These are phyloP conservation scores for Pseudorectes ferrugineus DNA, from an alignment of 2,113 vertebrate genomes.

Conservation along the genomic window DNA sequence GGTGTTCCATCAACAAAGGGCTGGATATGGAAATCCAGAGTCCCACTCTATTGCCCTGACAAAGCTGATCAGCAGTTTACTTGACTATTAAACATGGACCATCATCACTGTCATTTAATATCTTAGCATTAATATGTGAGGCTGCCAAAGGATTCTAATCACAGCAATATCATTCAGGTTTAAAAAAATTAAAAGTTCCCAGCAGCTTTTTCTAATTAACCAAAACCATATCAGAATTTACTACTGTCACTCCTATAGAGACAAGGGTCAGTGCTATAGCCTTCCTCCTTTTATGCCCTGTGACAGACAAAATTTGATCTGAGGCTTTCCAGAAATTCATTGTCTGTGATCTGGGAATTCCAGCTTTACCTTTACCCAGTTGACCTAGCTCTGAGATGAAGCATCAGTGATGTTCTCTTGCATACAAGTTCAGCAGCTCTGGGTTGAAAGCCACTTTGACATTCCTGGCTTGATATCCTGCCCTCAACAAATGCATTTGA, in stretches of 20 bases:
- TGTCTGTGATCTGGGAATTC: neutral
- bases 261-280: neutral
- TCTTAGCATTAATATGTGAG: neutral
- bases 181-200: neutral
- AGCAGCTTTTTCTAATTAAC: neutral
- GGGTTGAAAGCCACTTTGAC: neutral
- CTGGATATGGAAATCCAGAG: neutral
- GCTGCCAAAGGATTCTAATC: neutral
- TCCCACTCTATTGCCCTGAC: neutral
- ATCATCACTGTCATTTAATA: neutral
- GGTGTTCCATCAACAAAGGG: neutral
- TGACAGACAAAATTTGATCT: neutral
- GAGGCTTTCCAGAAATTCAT: neutral
- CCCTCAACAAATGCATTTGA: constrained; percentile 37
- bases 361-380: neutral
- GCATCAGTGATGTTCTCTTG: neutral
- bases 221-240: neutral
- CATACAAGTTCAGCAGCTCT: neutral
- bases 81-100: neutral
- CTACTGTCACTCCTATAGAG: neutral
- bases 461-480: constrained; percentile 1
- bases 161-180: neutral
- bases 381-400: neutral
- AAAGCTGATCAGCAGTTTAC: neutral
- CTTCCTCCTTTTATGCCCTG: neutral